Evolutionary conservation across 2,888 invertebrate genomes (phyloP), one percentile per base, ranked within the genome.

Genomic region (Sussaba pulchella): DNA sequence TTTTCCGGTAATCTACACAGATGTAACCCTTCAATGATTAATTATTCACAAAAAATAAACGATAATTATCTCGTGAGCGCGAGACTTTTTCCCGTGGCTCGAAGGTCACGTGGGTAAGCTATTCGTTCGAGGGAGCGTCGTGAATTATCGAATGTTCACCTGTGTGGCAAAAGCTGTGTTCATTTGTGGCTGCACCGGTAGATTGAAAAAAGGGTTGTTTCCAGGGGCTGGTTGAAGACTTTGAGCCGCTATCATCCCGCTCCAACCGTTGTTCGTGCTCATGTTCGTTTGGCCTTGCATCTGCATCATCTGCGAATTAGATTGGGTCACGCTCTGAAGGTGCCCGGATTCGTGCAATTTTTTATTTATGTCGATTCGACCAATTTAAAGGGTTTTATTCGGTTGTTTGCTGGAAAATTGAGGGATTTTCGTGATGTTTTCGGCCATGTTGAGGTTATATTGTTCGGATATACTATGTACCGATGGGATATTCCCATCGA

Each of bases 171-270:
- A 89, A 19, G 82, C 82, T 69, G 83, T 84, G 81, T 74, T 64
- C 39, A 85, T 81, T 52, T 85, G 88, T 21, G 87, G 88, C 81
- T 89, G 89, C 24, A 86, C 52, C 24, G 89, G 83, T 75, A 92
- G 85, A 84, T 92, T 92, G 57, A 92, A 90, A 76, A 92, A 92
- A 12, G 92, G 92, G 87, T 92, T 92, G 64, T 89, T 92, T 63
- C 92, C 92, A 4, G 92, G 92, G 9, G 92, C 90, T 14, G 92
- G 92, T 79, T 91, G 91, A 61, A 92, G 85, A 85, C 90, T 91
- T 73, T 90, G 91, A 12, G 85, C 47, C 0, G 91, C 84, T 52
- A 92, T 82, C 90, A 92, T 89, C 31, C 89, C 89, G 71, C 90
- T 91, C 92, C 92, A 91, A 21, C 92, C 91, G 75, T 91, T 90